Evolutionary conservation across 2,797 vertebrate species (phyloP).

Genomic region (Falco novaeseelandiae): DNA sequence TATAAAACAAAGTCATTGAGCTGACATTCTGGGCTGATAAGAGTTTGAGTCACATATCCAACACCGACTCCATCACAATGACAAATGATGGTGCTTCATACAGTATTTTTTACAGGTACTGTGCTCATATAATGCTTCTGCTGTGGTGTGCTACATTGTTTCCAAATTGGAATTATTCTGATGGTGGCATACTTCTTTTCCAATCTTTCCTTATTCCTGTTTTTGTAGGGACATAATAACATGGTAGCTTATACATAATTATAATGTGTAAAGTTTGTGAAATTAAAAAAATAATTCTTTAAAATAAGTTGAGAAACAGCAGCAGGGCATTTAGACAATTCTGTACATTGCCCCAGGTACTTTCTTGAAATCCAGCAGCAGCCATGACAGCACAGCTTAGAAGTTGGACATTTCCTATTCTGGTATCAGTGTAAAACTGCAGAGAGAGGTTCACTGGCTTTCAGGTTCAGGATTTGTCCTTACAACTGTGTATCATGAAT

Average conservation of each 20-base stretch:
- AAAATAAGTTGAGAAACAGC: not conserved
- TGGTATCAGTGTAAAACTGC: not conserved
- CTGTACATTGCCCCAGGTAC: not conserved
- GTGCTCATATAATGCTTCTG: not conserved
- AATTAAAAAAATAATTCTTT: not conserved
- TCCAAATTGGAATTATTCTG: not conserved
- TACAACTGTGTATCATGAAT: not conserved
- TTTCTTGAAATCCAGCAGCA: not conserved
- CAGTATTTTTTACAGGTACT: not conserved
- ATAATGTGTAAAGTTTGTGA: not conserved
- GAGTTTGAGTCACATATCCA: not conserved
- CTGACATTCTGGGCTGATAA: not conserved
- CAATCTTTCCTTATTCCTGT: not conserved
- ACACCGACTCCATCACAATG: not conserved
- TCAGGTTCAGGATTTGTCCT: not conserved
- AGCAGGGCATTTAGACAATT: not conserved
- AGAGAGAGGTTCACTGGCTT: not conserved
- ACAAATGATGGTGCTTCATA: not conserved
- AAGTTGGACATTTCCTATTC: not conserved
- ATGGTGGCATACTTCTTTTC: not conserved
- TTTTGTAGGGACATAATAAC: not conserved
- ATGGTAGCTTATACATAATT: not conserved
- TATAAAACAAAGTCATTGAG: not conserved
- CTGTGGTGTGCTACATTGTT: not conserved
- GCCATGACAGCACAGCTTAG: not conserved